Evolutionary conservation across 2,113 vertebrate species (phyloP), one percentile per base, ranked within the genome.

Genomic region (Petrocephalus microphthalmus): DNA sequence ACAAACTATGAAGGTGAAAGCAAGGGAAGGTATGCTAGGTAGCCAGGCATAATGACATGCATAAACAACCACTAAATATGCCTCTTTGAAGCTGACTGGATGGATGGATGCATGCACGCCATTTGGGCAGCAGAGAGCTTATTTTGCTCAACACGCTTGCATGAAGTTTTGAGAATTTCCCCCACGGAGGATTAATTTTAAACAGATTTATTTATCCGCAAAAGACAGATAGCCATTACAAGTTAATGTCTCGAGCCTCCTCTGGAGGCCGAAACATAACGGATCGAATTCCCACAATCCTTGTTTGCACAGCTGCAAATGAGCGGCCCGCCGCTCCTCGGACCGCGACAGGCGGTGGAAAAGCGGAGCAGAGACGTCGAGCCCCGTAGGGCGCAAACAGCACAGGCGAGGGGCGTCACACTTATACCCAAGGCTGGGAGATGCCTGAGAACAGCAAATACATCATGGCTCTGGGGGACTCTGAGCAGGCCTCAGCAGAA

Each of bases 301-400:
- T 71, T 87, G 57, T 87, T 87, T 87, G 86, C 60, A 71, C 86
- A 87, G 86, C 86, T 87, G 86, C 42, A 49, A 71, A 51, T 49
- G 47, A n/a, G 57, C 86, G 7, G 57, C 51, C 7, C 11, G 37
- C 45, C 71, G 57, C 47, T 51, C 45, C 42, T 45, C 29, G 33
- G 71, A 78, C 71, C 71, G 2, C 71, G 33, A 37, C 29, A 78
- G n/a, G 37, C 37, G 47, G 22, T 11, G 20, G 19, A 25, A 15
- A 49, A 1, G n/a, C n/a, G n/a, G 22, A 5, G 47, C 0, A 5
- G n/a, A 64, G 1, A n/a, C n/a, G 4, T 29, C n/a, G 4, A 4
- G 60, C 60, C 10, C 25, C 60, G 10, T 10, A 67, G 25, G 60
- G 10, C 2, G 60, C 25, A 29, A 4, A 29, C 25, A 15, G 25